Base-by-base conservation (phyloP, 1,140 invertebrate genomes). In the Drosophila persimilis region DNA sequence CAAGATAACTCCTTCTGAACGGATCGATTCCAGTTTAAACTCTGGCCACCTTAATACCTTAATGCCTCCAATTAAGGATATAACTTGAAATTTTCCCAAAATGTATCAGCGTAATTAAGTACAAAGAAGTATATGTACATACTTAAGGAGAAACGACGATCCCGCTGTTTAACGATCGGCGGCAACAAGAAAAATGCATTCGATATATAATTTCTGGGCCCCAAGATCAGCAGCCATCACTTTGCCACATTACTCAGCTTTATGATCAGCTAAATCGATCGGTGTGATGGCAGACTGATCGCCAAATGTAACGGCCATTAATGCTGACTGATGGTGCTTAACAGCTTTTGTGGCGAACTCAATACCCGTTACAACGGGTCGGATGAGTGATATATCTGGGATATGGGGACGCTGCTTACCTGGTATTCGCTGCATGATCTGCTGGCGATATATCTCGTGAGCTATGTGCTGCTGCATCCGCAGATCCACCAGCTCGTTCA, bases 341-440 rank as follows among this genome's bases (percentile, higher is more conserved):
- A 86, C 62, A 81, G 66, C 74, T 74, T 66, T 59, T 31, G 7
- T 1, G n/a, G 29, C 47, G 31, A 7, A 31, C 29, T 31, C 7
- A 8, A 31, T 8, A n/a, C n/a, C n/a, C n/a, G n/a, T n/a, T n/a
- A n/a, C n/a, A 56, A 64, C 41, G 54, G 47, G 56, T 48, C 65
- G 71, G 52, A 70, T 78, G 58, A 24, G 70, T 64, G 46, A 81
- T 81, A 6, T 53, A 29, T 0, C 4, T 15, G 17, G 41, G n/a
- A 9, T 3, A 24, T 22, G 56, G 6, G n/a, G 29, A 4, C 1
- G 13, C 11, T 44, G 67, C 86, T 84, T 72, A 91, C 91, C 91
- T 47, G 91, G 91, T 65, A 91, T 91, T 22, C 91, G 84, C 61
- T 91, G 91, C 90, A 91, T 90, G 51, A 91, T 91, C 76, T 91